Conservation (phyloP, 2,888 invertebrate species). For the Drosophila peninsularis region DNA sequence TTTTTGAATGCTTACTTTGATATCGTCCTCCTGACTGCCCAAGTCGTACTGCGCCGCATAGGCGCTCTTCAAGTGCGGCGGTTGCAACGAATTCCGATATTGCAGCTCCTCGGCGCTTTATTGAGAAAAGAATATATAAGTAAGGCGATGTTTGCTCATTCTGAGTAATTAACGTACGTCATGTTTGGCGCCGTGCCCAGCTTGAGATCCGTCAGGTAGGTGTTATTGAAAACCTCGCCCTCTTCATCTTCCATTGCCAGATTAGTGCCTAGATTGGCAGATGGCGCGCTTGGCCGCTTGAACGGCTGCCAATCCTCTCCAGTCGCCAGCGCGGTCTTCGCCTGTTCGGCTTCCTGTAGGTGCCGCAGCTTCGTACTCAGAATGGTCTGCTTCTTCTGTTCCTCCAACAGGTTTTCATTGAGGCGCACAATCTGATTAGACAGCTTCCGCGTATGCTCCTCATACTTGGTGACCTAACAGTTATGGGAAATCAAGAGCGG, state of each 20-base stretch:
- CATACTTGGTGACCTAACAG: slow-evolving; percentile 70
- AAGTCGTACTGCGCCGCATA: slow-evolving; percentile 93
- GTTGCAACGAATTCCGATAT: slow-evolving; percentile 92
- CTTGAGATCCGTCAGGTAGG: slow-evolving; percentile 89
- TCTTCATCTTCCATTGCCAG: slow-evolving; percentile 94
- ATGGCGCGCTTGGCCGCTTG: slow-evolving; percentile 66
- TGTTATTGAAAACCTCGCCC: slow-evolving; percentile 93
- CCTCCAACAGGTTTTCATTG: slow-evolving; percentile 82
- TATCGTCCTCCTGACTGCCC: slow-evolving; percentile 88
- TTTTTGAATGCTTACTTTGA: slow-evolving; percentile 86
- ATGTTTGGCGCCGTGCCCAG: slow-evolving; percentile 85
- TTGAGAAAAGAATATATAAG: not conserved
- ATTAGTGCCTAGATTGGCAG: slow-evolving; percentile 81
- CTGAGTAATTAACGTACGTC: slow-evolving; percentile 44
- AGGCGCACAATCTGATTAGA: slow-evolving; percentile 82
- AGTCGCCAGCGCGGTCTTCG: not conserved
- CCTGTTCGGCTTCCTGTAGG: slow-evolving; percentile 50
- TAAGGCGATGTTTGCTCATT: not conserved
- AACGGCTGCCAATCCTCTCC: slow-evolving; percentile 50
- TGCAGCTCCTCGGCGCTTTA: slow-evolving; percentile 88
- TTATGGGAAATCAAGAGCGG: not conserved
- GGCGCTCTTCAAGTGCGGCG: slow-evolving; percentile 93
- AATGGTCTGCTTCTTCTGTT: slow-evolving; percentile 82
- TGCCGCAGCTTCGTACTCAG: slow-evolving; percentile 81
- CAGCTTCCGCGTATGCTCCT: slow-evolving; percentile 81